Evolutionary conservation across 2,888 invertebrate genomes (phyloP).

Genomic region (Eupithecia subumbrata): DNA sequence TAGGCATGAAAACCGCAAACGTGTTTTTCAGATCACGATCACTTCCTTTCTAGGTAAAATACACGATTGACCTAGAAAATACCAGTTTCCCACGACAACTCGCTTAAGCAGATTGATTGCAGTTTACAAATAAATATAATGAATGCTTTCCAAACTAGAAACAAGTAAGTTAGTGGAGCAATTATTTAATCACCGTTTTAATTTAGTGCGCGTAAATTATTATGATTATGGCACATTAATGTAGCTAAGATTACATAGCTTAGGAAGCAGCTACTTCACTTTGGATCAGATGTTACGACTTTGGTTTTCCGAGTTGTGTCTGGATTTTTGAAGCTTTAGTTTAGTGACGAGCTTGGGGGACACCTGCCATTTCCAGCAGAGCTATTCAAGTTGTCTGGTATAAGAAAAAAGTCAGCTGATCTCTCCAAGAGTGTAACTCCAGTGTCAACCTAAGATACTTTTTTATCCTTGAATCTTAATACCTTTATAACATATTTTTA

Average conservation of each 20-base stretch:
- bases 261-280: neutral
- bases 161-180: constrained; percentile 2
- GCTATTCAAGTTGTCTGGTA: too few relatives aligned
- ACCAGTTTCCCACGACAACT: constrained; percentile 24
- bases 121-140: neutral
- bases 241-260: constrained; percentile 10
- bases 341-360: too few relatives aligned
- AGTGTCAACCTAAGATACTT: too few relatives aligned
- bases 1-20: neutral
- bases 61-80: constrained; percentile 22
- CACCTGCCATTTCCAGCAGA: too few relatives aligned
- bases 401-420: too few relatives aligned
- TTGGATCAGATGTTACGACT: neutral
- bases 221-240: constrained; percentile 6
- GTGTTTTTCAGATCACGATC: neutral
- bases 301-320: neutral
- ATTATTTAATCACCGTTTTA: constrained; percentile 13
- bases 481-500: too few relatives aligned
- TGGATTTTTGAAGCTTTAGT: too few relatives aligned
- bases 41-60: constrained; percentile 22
- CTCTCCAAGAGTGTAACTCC: too few relatives aligned
- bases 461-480: too few relatives aligned
- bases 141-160: constrained; percentile 10
- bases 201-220: constrained; percentile 4
- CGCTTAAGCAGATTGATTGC: constrained; percentile 8